Percentiles rank a stretch among this genome's conserved stretches.
Evolutionary conservation across 1,140 invertebrate genomes (phyloP).

Genomic region (Metaphire vulgaris): DNA sequence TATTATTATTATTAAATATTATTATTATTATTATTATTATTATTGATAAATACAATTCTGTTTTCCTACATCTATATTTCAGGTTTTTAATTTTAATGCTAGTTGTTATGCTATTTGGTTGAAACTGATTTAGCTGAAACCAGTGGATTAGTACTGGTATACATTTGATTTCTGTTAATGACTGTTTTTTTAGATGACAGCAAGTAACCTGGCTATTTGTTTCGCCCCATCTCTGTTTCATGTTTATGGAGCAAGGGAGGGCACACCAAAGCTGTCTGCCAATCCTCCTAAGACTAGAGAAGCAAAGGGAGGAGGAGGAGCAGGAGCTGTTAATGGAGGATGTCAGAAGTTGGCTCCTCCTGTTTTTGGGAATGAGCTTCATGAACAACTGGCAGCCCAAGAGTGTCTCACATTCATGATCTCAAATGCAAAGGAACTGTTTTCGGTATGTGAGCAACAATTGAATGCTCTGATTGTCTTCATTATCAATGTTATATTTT

Average conservation of each 20-base stretch:
- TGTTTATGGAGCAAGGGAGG: background rate
- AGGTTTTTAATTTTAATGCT: too few species aligned
- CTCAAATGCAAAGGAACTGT: background rate
- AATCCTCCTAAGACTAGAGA: too few species aligned
- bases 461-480: too few species aligned
- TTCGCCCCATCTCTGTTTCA: constrained; percentile 81
- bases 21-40: background rate
- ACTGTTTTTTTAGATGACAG: constrained; percentile 89
- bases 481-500: too few species aligned
- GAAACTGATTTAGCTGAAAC: too few species aligned
- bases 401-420: background rate
- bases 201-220: constrained; percentile 87
- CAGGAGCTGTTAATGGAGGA: too few species aligned
- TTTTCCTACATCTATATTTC: too few species aligned
- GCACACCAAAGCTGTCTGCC: background rate
- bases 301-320: too few species aligned
- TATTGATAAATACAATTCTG: constrained; percentile 1
- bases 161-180: too few species aligned
- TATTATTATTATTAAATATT: too few species aligned
- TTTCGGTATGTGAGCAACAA: background rate
- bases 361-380: background rate
- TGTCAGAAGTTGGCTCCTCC: background rate
- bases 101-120: too few species aligned
- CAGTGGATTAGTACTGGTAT: too few species aligned
- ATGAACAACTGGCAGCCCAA: background rate